Evolutionary conservation across 2,888 invertebrate species (phyloP), one percentile per base, ranked within the genome.

Genomic region (Elmis aenea): DNA sequence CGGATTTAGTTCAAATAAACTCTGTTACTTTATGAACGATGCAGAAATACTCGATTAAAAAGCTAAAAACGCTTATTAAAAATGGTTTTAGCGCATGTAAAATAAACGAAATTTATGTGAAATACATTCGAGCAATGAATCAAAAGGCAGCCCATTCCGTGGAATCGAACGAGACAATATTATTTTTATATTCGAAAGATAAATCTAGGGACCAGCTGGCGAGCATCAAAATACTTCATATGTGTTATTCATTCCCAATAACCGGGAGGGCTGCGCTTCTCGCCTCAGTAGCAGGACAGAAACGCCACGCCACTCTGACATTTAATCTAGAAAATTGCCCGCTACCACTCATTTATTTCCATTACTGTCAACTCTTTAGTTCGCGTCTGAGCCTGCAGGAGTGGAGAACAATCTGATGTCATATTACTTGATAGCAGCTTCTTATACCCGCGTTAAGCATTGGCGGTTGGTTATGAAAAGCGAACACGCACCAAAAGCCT

Each of bases 281-380:
- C 39, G 68, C 61, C 40, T 66, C 60, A 62, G 60, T 48, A 39
- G 49, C 51, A 54, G 53, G 54, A 55, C 52, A 54, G 53, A 48
- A 57, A 51, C 60, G 60, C 62, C 61, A 57, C 64, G 62, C 66
- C 62, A 64, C 65, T 69, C 70, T 74, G 74, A 74, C 75, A 74
- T 76, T 76, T 76, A 76, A 76, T 76, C 75, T 75, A 74, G 73
- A 72, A 75, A 76, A 76, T 76, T 75, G 76, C 73, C 70, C 69
- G 69, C 64, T 66, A 68, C 69, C 70, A 69, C 69, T 71, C 75
- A 72, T 75, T 74, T 73, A 70, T 75, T 73, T 75, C 73, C 72
- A 74, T 75, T 74, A 75, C 70, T 73, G 75, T 76, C 76, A 74
- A 71, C 68, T 68, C 68, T 67, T 69, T 67, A 66, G 65, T 53